Evolutionary conservation across 2,888 invertebrate species (phyloP).

Genomic region (Tipula confusa): DNA sequence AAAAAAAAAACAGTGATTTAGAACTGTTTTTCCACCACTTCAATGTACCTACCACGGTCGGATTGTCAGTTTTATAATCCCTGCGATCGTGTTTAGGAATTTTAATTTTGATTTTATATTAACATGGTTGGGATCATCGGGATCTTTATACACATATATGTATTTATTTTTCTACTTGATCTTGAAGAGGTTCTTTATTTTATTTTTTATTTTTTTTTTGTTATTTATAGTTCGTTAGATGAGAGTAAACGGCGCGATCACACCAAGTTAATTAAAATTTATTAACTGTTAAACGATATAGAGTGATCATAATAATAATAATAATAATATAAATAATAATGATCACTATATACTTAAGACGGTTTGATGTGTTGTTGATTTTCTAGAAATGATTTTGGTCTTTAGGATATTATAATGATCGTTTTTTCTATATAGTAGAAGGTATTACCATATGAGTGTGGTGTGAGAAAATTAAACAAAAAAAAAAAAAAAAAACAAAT

Average conservation of each 20-base stretch:
- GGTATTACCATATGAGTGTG: background rate
- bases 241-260: constrained; percentile 21
- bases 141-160: background rate
- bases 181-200: background rate
- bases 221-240: constrained; percentile 5
- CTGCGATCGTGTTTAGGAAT: background rate
- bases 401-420: background rate
- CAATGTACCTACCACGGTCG: background rate
- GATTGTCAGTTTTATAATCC: background rate
- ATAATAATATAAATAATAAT: background rate
- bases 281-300: constrained; percentile 29
- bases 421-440: background rate
- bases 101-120: constrained; percentile 3
- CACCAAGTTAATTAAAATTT: constrained; percentile 29
- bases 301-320: constrained; percentile 27
- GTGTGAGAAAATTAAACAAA: constrained; percentile 30
- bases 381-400: constrained; percentile 26
- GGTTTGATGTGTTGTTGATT: background rate
- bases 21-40: background rate
- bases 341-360: constrained; percentile 1
- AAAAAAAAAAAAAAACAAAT: background rate
- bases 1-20: background rate
- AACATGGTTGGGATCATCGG: constrained; percentile 25
- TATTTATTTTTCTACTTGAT: background rate
- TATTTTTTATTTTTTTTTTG: background rate